A percentile compares a stretch with the other conserved stretches of the same genome.
Conservation (phyloP, 2,888 invertebrate genomes). For the Brenthis daphne region DNA sequence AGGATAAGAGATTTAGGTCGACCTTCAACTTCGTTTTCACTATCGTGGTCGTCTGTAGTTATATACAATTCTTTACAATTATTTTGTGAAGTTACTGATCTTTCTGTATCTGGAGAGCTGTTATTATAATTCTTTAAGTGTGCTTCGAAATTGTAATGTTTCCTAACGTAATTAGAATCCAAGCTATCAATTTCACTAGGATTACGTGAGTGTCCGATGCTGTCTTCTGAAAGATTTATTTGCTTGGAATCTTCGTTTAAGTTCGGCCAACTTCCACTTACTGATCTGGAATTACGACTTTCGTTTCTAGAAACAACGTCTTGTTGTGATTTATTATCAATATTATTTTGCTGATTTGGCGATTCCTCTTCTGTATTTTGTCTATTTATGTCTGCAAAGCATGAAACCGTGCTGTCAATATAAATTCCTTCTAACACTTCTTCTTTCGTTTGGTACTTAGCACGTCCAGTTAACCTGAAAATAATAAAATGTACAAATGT, state of each 20-base stretch:
- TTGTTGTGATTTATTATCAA: constrained; percentile 65
- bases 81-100: constrained; percentile 63
- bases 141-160: constrained; percentile 79
- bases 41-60: constrained; percentile 66
- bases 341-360: constrained; percentile 48
- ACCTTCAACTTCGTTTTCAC: constrained; percentile 65
- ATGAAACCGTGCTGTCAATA: constrained; percentile 77
- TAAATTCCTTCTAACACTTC: constrained; percentile 78
- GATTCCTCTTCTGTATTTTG: constrained; percentile 60
- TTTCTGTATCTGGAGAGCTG: constrained; percentile 74
- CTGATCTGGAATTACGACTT: constrained; percentile 67
- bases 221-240: constrained; percentile 74
- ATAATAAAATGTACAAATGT: background rate
- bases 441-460: constrained; percentile 78
- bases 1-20: constrained; percentile 72
- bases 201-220: constrained; percentile 75
- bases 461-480: constrained; percentile 73
- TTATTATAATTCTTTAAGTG: constrained; percentile 73
- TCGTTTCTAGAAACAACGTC: constrained; percentile 63
- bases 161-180: constrained; percentile 82
- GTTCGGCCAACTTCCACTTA: constrained; percentile 76
- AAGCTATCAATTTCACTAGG: constrained; percentile 82
- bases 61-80: constrained; percentile 69
- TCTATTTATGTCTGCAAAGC: constrained; percentile 76
- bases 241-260: constrained; percentile 72